phyloP scores from a whole-genome alignment of 37 sponge, comb jelly and placozoan genomes.

The Halichondria panicea region DNA sequence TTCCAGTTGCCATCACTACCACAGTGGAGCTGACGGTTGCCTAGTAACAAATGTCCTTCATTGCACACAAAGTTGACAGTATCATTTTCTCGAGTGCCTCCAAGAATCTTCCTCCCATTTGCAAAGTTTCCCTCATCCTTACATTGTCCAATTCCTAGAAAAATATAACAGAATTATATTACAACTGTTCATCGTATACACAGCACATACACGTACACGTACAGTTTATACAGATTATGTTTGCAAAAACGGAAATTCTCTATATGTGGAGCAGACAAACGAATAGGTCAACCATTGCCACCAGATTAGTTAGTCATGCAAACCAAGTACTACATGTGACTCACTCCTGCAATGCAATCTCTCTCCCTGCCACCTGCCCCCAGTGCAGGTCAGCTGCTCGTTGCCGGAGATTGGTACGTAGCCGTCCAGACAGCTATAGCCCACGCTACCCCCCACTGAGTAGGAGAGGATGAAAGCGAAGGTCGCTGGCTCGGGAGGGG shows the following conservation, averaged over 20 bases:
- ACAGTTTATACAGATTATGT: too few relatives aligned
- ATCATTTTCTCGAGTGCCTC: conserved; percentile 14
- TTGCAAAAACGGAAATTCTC: too few relatives aligned
- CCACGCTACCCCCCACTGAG: conserved; percentile 12
- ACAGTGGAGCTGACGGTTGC: conserved; percentile 24
- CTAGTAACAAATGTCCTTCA: conserved; percentile 35
- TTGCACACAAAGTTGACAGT: conserved; percentile 34
- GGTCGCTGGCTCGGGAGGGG: background rate
- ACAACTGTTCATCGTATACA: too few relatives aligned
- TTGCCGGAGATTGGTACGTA: background rate
- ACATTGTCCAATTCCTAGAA: conserved; percentile 10
- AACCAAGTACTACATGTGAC: too few relatives aligned
- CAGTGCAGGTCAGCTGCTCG: background rate
- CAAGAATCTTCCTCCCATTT: conserved; percentile 11
- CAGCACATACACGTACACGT: too few relatives aligned
- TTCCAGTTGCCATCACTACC: conserved; percentile 32
- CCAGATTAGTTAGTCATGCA: too few relatives aligned
- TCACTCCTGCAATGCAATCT: conserved; percentile 29
- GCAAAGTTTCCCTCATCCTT: background rate
- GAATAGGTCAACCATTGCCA: too few relatives aligned
- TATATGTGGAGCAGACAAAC: too few relatives aligned
- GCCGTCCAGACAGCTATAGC: conserved; percentile 18
- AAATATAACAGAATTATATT: too few relatives aligned
- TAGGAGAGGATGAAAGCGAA: conserved; percentile 13
- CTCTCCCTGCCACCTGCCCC: conserved; percentile 15